Conservation (phyloP, 2,888 invertebrate genomes). For the Drosophila neoperkinsi region DNA sequence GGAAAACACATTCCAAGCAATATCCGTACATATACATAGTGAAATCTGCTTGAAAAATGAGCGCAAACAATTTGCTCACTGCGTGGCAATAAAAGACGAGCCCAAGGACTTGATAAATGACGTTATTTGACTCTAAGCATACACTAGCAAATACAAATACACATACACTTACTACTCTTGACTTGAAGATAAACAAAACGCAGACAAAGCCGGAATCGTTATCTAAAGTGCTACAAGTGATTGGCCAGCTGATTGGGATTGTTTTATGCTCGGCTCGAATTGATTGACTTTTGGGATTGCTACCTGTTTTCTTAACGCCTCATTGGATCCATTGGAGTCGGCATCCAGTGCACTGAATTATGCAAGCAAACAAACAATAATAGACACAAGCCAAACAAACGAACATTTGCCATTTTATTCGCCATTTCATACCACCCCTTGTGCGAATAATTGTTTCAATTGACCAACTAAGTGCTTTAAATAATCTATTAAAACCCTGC, state of each 20-base stretch:
- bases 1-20: slow-evolving; percentile 5
- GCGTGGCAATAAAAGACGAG: slow-evolving; percentile 50
- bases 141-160: slow-evolving; percentile 10
- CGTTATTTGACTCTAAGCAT: slow-evolving; percentile 58
- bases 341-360: slow-evolving; percentile 53
- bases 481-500: slow-evolving; percentile 24
- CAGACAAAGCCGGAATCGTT: slow-evolving; percentile 31
- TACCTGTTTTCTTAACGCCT: slow-evolving; percentile 31
- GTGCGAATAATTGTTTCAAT: slow-evolving; percentile 30
- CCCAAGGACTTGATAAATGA: slow-evolving; percentile 64
- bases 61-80: slow-evolving; percentile 40
- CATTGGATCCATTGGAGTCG: background rate
- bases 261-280: slow-evolving; percentile 37
- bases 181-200: slow-evolving; percentile 35
- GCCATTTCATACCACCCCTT: slow-evolving; percentile 30
- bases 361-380: slow-evolving; percentile 50
- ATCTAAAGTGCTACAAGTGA: slow-evolving; percentile 66
- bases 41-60: slow-evolving; percentile 57
- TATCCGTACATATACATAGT: background rate
- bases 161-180: slow-evolving; percentile 1
- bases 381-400: slow-evolving; percentile 22
- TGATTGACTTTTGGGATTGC: slow-evolving; percentile 47
- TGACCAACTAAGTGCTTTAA: slow-evolving; percentile 17
- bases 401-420: slow-evolving; percentile 23
- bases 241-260: slow-evolving; percentile 54